Percentiles rank a stretch among this genome's conserved stretches.
Conservation (phyloP, 30 jellyfish, hydroid and myxozoan genomes). For the Aurelia coerulea region DNA sequence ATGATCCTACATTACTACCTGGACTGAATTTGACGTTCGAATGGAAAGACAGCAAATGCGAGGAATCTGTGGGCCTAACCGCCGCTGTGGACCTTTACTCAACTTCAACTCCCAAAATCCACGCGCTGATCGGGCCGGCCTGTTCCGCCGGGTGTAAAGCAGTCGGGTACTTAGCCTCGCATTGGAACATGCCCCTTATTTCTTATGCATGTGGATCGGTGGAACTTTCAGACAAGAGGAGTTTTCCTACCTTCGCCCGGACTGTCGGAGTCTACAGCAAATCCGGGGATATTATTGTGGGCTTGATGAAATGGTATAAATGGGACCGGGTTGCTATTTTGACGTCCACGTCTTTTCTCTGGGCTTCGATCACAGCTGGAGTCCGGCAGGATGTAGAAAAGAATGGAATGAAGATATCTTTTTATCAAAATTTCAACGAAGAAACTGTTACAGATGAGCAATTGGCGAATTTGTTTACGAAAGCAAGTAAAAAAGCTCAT, state of each 20-base stretch:
- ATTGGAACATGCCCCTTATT: slow-evolving; percentile 85
- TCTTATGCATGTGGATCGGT: slow-evolving; percentile 90
- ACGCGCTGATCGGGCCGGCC: slow-evolving; percentile 94
- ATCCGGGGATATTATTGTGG: slow-evolving; percentile 79
- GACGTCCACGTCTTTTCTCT: slow-evolving; percentile 73
- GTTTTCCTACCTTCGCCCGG: slow-evolving; percentile 84
- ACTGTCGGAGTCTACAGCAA: slow-evolving; percentile 87
- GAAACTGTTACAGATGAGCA: slow-evolving; percentile 46
- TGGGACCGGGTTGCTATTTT: slow-evolving; percentile 88
- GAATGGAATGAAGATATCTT: slow-evolving; percentile 25
- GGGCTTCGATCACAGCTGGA: slow-evolving; percentile 71
- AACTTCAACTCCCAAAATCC: slow-evolving; percentile 26
- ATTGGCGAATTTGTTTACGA: neutral
- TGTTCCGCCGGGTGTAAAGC: slow-evolving; percentile 89
- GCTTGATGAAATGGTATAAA: slow-evolving; percentile 61
- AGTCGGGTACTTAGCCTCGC: slow-evolving; percentile 67
- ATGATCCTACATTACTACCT: slow-evolving; percentile 70
- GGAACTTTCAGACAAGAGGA: slow-evolving; percentile 46
- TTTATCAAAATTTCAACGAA: slow-evolving; percentile 52
- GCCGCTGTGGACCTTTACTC: slow-evolving; percentile 67
- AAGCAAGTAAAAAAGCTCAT: slow-evolving; percentile 22
- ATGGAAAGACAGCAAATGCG: slow-evolving; percentile 88
- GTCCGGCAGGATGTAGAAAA: slow-evolving; percentile 49
- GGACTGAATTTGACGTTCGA: slow-evolving; percentile 68
- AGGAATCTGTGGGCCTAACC: slow-evolving; percentile 68